A percentile compares a stretch with the other conserved stretches of the same genome.
These are phyloP conservation scores for Azemiops feae DNA, from an alignment of 2,113 vertebrate genomes.

Conservation along the genomic window DNA sequence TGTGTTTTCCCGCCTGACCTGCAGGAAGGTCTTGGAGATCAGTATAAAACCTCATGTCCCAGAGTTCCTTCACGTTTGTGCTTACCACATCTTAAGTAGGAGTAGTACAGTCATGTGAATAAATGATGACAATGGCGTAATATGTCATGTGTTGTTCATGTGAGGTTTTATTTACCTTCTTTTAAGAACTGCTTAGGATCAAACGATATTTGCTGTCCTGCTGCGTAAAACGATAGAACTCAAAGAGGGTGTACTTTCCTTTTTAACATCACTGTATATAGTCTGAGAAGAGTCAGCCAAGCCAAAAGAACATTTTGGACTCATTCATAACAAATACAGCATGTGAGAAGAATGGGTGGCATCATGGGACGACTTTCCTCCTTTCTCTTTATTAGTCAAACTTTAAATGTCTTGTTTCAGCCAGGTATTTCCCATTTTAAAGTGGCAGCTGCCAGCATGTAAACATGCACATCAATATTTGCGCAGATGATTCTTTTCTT, in stretches of 20 bases:
- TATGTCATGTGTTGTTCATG: not conserved
- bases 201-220: not conserved
- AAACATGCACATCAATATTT: not conserved
- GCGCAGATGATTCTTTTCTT: not conserved
- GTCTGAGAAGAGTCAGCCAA: not conserved
- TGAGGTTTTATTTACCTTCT: not conserved
- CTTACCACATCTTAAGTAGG: not conserved
- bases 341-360: not conserved
- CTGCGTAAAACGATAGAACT: not conserved
- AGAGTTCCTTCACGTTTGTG: not conserved
- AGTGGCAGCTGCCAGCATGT: accelerated
- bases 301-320: not conserved
- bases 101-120: no score
- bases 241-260: not conserved
- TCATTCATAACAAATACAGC: not conserved
- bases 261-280: not conserved
- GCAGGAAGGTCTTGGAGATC: not conserved
- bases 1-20: not conserved
- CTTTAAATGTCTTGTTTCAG: not conserved
- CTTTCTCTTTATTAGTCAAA: not conserved
- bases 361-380: not conserved
- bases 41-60: not conserved
- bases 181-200: not conserved
- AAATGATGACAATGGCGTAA: no score
- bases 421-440: not conserved